Evolutionary conservation across 2,888 invertebrate species (phyloP), one percentile per base, ranked within the genome.

Genomic region (Pyrgus malvae): DNA sequence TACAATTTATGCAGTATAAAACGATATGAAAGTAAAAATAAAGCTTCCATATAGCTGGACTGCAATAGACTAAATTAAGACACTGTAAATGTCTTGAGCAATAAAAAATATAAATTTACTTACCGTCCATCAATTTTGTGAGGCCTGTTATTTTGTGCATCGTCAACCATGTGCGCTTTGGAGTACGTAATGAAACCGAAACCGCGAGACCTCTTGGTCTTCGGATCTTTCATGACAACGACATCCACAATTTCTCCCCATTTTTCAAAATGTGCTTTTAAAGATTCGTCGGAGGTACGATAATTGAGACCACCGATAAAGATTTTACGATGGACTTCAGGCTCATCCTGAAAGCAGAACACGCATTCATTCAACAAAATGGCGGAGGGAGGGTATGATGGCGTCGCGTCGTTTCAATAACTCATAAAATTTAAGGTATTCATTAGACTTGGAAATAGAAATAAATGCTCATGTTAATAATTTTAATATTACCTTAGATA

Each of bases 121-220:
- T 71, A 93, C 92, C 93, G 93, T 41, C 97, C 97, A 80, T 98
- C 98, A 42, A 99, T 97, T 67, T 95, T 94, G 76, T 99, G 99
- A 0, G 99, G 99, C 48, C 96, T 92, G 35, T 95, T 94, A 76
- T 92, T 93, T 80, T 99, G 99, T 2, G 99, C 98, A 78, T 97
- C 97, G 84, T 99, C 99, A 7, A 99, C 98, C 98, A 97, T 98
- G 75, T 95, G 95, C 38, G 97, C 96, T 66, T 96, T 93, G 1
- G 97, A 96, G 77, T 98, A 99, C 0, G 99, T 99, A 58, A 99
- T 98, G 75, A 99, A 99, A 1, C 99, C 99, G 80, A 99, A 99
- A 1, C 99, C 99, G 58, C 99, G 92, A 3, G 99, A 99, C 59
- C 98, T 92, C 76, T 98, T 97, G 0, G 98, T 98, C 69, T 96